Evolutionary conservation across 2,888 invertebrate genomes (phyloP), one percentile per base, ranked within the genome.

Genomic region (Agrenia bidenticulata): DNA sequence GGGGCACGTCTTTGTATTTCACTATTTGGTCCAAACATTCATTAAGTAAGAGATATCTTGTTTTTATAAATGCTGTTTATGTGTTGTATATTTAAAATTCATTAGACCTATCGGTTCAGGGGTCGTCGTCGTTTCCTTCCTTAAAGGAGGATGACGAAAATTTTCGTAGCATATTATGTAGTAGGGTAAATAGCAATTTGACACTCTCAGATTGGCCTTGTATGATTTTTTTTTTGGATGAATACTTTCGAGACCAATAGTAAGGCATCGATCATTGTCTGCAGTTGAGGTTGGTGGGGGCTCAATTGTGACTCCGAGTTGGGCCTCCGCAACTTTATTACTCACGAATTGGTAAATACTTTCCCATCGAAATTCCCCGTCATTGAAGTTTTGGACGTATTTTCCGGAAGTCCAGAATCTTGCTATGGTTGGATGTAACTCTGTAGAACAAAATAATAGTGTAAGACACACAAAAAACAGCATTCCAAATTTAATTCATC

Each of bases 351-450:
- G 7, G 15, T 24, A 19, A 7, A 51, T 23, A 7, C 23, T 51
- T 24, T 51, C 51, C 51, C 51, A 51, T 7, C 51, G 51, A 24
- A 51, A 51, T 15, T 51, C 19, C 23, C 5, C 9, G 15, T 51
- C 51, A 7, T 15, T 15, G 23, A 19, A 51, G 15, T 9, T 21
- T 17, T 51, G 19, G 5, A 51, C 51, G 15, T 51, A 51, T 21
- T 51, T 51, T 23, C 51, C 51, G 5, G 51, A 51, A 19, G 51
- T 51, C 51, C 51, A 51, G 23, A 51, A 51, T 15, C 51, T 17
- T 23, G 23, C 24, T 5, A 51, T 15, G 4, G 51, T 19, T 51
- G 51, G 23, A 51, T 51, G 23, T 5, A 51, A 24, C 5, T 24
- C 51, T 51, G 51, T 21, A 19, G 2, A 51, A 23, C n/a, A n/a